Percentiles rank a stretch among this genome's conserved stretches.
phyloP scores from a whole-genome alignment of 2,113 vertebrate species.

The Etheostoma spectabile region DNA sequence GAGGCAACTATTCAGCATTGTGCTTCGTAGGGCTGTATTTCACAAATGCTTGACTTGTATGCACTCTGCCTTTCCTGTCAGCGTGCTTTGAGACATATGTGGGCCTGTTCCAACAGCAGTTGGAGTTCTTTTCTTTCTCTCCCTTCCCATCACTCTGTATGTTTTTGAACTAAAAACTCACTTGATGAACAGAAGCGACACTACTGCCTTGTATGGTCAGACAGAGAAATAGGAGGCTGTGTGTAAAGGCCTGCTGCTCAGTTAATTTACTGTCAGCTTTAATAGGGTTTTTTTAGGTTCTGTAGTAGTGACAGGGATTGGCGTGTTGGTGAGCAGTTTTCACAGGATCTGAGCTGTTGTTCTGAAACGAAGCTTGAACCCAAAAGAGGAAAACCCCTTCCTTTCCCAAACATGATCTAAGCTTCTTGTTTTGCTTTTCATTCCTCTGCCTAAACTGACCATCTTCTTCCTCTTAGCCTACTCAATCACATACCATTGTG shows the following conservation, averaged over 20 bases:
- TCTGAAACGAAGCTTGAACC: slow-evolving; percentile 8
- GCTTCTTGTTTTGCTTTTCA: slow-evolving; percentile 25
- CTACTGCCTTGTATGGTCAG: slow-evolving; percentile 68
- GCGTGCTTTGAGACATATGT: slow-evolving; percentile 12
- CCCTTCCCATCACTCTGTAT: neutral
- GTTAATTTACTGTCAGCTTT: too few species aligned
- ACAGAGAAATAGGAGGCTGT: neutral
- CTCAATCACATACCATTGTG: neutral
- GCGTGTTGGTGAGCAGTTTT: neutral
- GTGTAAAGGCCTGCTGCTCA: neutral
- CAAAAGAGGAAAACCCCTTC: slow-evolving; percentile 21
- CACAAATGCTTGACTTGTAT: slow-evolving; percentile 8
- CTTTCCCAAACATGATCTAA: neutral
- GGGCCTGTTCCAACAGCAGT: slow-evolving; percentile 20
- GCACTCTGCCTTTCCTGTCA: slow-evolving; percentile 18
- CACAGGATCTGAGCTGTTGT: neutral
- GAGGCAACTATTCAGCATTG: slow-evolving; percentile 5
- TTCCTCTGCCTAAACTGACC: slow-evolving; percentile 12
- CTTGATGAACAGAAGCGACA: slow-evolving; percentile 28
- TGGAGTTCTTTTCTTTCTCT: slow-evolving; percentile 35
- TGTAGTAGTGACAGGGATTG: too few species aligned
- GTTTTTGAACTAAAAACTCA: slow-evolving; percentile 34
- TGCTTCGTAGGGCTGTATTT: slow-evolving; percentile 1
- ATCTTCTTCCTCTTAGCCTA: slow-evolving; percentile 30
- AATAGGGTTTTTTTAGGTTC: too few species aligned